Evolutionary conservation across 2,888 invertebrate species (phyloP), one percentile per base, ranked within the genome.

Genomic region (Cartodere bifasciata): DNA sequence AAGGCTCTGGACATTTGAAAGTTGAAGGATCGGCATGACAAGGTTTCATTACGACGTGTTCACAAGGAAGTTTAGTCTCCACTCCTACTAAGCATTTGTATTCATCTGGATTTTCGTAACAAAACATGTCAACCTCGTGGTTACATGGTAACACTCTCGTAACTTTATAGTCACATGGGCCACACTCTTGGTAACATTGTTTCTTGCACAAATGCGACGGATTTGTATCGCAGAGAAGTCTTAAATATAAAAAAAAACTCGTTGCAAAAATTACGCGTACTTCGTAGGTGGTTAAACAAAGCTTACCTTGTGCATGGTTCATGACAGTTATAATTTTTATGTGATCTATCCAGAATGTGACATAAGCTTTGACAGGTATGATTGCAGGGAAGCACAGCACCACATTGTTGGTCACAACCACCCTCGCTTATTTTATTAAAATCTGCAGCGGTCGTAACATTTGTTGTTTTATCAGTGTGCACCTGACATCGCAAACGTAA

Each of bases 321-420:
- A 13, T 36, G 46, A 47, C 76, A 77, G 33, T 52, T 53, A 12
- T 63, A 64, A 0, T 43, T 26, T 1, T 29, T 14, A 44, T 80
- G 79, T 0, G 63, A 53, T 13, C 60, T 52, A 41, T 78, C 72
- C 28, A 58, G 55, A 2, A 63, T 55, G 45, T 81, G 81, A 46
- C 82, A 82, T 9, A 66, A 44, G 20, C 59, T 56, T 1, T 53
- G 53, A 52, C 82, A 83, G 2, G 41, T 45, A 51, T 83, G 82
- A 0, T 72, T 73, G 49, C 82, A 83, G 1, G 28, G 31, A 34
- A 47, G 37, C 4, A 16, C 11, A 9, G 23, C 33, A 11, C 62
- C 57, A 48, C 82, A 83, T 11, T 53, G 53, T 23, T 48, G 36
- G 16, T 51, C 47, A 47, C 81, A 82, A 1, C 80, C 80, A 2